Conservation (phyloP, 2,888 invertebrate species). For the Orgyia antiqua region DNA sequence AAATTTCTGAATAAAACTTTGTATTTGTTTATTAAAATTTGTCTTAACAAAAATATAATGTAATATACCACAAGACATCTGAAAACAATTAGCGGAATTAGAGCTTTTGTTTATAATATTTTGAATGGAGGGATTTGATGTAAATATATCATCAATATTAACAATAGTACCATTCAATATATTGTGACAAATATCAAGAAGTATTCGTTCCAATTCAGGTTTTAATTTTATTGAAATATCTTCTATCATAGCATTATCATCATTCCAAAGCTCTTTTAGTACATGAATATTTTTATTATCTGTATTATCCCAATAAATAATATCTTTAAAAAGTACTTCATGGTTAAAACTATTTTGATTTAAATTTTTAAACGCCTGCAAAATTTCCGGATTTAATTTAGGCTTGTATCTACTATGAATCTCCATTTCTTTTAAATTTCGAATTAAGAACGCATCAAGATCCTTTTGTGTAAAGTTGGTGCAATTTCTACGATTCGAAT, state of each 20-base stretch:
- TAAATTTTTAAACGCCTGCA: constrained; percentile 57
- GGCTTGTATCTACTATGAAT: constrained; percentile 33
- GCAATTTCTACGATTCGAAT: constrained; percentile 5
- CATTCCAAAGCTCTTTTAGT: constrained; percentile 45
- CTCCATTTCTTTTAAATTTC: constrained; percentile 39
- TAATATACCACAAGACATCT: constrained; percentile 49
- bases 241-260: constrained; percentile 26
- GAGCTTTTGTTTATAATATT: constrained; percentile 40
- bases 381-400: constrained; percentile 44
- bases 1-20: constrained; percentile 41
- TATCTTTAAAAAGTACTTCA: constrained; percentile 32
- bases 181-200: constrained; percentile 34
- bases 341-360: constrained; percentile 29
- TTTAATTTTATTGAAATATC: constrained; percentile 53
- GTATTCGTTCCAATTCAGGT: constrained; percentile 43
- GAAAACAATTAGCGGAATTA: constrained; percentile 51
- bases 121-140: constrained; percentile 20
- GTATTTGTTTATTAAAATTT: constrained; percentile 40
- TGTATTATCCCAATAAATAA: constrained; percentile 38
- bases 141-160: constrained; percentile 29
- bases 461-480: constrained; percentile 27
- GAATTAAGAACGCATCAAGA: constrained; percentile 52
- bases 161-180: constrained; percentile 27
- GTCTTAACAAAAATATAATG: constrained; percentile 49
- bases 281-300: constrained; percentile 29